Percentiles rank a stretch among this genome's conserved stretches.
Evolutionary conservation across 2,113 vertebrate genomes (phyloP).

Genomic region (Poeciliopsis turrubarensis): DNA sequence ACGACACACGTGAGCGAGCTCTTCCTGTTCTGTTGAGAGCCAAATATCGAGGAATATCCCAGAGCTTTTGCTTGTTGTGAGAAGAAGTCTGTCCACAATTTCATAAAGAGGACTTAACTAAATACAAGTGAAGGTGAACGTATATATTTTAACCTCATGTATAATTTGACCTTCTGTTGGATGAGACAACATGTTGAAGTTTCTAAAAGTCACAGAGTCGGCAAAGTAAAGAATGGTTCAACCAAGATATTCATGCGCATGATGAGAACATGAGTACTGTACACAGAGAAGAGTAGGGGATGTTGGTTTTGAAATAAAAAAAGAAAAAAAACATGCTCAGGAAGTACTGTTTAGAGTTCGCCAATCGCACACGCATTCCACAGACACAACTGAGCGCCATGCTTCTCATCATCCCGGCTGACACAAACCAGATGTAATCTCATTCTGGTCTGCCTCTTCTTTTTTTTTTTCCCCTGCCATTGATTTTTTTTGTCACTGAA

Average conservation of each 20-base stretch:
- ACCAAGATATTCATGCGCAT: background rate
- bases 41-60: background rate
- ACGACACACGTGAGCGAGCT: background rate
- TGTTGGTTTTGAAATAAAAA: background rate
- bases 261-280: background rate
- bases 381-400: constrained; percentile 42
- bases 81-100: background rate
- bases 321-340: constrained; percentile 6
- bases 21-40: background rate
- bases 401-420: constrained; percentile 44
- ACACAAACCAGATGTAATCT: constrained; percentile 62
- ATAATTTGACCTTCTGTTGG: background rate
- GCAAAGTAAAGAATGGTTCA: background rate
- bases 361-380: constrained; percentile 40
- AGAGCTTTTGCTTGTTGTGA: too few species aligned
- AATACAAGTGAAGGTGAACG: background rate
- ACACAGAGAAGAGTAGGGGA: background rate
- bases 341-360: constrained; percentile 33
- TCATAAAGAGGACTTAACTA: background rate
- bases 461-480: constrained; percentile 30
- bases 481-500: constrained; percentile 46
- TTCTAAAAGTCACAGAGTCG: background rate
- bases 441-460: constrained; percentile 40
- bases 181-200: background rate
- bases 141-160: background rate